Conservation (phyloP, 53 echinoderm and acorn worm genomes). For the Stichopus horrens region DNA sequence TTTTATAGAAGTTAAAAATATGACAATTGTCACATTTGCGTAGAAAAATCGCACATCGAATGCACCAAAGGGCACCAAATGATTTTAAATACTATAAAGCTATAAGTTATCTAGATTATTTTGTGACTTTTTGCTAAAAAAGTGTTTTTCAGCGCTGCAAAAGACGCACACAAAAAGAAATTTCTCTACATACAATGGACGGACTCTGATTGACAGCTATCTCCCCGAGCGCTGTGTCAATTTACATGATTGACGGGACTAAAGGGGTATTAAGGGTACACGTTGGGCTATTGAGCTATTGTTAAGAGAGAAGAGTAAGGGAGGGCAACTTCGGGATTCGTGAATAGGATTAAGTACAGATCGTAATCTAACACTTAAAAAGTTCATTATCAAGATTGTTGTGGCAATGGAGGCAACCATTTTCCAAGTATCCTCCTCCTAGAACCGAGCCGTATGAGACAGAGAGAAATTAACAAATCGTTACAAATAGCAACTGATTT, state of each 20-base stretch:
- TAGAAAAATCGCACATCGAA: not conserved
- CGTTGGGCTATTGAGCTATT: slow-evolving; percentile 45
- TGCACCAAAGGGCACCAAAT: not conserved
- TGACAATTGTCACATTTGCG: not conserved
- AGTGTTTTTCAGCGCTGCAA: too few species aligned
- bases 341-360: slow-evolving; percentile 34
- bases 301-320: slow-evolving; percentile 12
- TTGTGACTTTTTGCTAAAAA: too few species aligned
- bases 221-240: slow-evolving; percentile 53
- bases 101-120: too few species aligned
- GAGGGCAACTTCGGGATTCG: slow-evolving; percentile 40
- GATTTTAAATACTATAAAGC: not conserved
- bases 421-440: too few species aligned
- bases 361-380: slow-evolving; percentile 30
- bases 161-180: not conserved
- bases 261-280: slow-evolving; percentile 45
- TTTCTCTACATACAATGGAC: slow-evolving; percentile 12
- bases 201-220: slow-evolving; percentile 44
- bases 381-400: slow-evolving; percentile 44
- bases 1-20: not conserved
- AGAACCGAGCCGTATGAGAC: too few species aligned
- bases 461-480: too few species aligned
- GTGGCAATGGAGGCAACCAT: not conserved
- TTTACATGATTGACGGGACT: slow-evolving; percentile 53
- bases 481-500: too few species aligned